Conservation (phyloP, 64 coral and sea anemone species). For the Astreopora myriophthalma region DNA sequence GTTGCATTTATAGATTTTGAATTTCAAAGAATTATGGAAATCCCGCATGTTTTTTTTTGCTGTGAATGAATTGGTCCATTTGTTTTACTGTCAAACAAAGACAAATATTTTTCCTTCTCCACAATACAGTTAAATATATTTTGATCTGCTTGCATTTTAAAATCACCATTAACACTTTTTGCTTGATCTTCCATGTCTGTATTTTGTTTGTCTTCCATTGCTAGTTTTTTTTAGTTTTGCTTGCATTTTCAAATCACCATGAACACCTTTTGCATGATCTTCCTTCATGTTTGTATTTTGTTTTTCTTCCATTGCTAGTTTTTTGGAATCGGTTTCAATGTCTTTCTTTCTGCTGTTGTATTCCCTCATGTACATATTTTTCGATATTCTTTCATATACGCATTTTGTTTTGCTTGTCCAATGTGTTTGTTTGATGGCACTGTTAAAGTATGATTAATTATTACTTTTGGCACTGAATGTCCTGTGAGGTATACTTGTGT, state of each 20-base stretch:
- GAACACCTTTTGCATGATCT: neutral
- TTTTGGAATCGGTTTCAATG: neutral
- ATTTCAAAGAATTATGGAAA: constrained; percentile 71
- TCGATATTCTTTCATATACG: neutral
- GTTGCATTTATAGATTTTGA: constrained; percentile 50
- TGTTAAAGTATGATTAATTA: constrained; percentile 19
- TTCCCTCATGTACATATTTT: neutral
- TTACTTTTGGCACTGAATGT: constrained; percentile 15
- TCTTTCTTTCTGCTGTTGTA: neutral
- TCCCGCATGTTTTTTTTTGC: constrained; percentile 47
- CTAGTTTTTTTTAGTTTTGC: neutral
- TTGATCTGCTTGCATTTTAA: neutral
- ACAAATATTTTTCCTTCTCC: constrained; percentile 55
- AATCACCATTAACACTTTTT: neutral
- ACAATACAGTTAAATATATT: neutral
- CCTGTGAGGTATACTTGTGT: constrained; percentile 31
- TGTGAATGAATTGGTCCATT: constrained; percentile 64
- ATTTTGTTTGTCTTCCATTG: constrained; percentile 11
- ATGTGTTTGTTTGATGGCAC: constrained; percentile 7
- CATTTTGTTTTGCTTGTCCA: neutral
- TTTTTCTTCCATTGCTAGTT: neutral
- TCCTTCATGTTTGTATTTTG: constrained; percentile 14
- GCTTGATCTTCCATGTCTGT: neutral
- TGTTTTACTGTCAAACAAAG: constrained; percentile 21
- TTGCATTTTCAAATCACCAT: neutral